Base-by-base conservation (phyloP, 2,113 vertebrate genomes). In the Pantherophis guttatus region DNA sequence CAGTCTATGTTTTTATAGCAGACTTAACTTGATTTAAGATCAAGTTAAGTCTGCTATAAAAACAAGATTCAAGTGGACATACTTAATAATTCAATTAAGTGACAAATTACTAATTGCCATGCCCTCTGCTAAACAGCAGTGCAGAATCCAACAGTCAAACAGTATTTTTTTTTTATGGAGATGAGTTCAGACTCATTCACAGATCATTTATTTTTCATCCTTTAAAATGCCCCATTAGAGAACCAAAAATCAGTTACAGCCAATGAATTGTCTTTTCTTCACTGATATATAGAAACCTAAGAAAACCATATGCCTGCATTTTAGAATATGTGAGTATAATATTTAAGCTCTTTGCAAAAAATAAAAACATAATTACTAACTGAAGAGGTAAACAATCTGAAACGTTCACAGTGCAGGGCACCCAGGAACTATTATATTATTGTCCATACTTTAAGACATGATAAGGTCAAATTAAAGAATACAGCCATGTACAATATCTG, bases 381-480 rank as follows among this genome's bases (percentile, higher is more conserved):
- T 52, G 24, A 48, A 29, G 90, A 19, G 95, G 89, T 15, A 93
- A 96, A 96, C 87, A 96, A 95, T 94, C 55, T 11, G 65, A 96
- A 96, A 95, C 39, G 87, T 97, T 98, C 96, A 97, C 94, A 50
- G 96, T 95, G 96, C 94, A 96, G 94, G 95, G 95, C 95, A 97
- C 86, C 86, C 87, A 89, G 33, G 94, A 96, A 96, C 92, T 75
- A 50, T 33, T 87, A 93, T 70, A 93, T 1, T 94, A 93, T 92
- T 93, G 87, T 59, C 89, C 93, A 96, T 91, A 95, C 90, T 96
- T 94, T 94, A 90, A 95, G 93, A 95, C 3, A 65, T 55, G 48
- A 89, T 96, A 94, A 94, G 93, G 92, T 94, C 93, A 95, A 94
- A 95, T 89, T 54, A 92, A 88, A 50, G 11, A 92, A 58, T 29